Evolutionary conservation across 2,797 vertebrate species (phyloP).

Genomic region (Pempheris klunzingeri): DNA sequence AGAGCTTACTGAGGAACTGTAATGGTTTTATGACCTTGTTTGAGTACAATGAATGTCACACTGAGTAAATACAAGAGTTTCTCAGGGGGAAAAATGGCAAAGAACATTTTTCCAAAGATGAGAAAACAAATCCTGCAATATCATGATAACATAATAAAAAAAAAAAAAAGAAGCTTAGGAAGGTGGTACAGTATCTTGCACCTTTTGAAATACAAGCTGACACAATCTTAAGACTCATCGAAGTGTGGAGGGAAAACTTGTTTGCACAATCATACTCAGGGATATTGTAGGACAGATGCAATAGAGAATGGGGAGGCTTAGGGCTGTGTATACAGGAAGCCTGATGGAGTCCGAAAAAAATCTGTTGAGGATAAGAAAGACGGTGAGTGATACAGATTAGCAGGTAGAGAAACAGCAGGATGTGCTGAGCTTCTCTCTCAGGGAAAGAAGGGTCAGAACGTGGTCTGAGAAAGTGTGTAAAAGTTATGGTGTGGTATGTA

Average conservation of each 20-base stretch:
- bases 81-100: neutral
- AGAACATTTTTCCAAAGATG: conserved; percentile 5
- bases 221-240: conserved; percentile 47
- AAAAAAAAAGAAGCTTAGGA: neutral
- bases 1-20: conserved; percentile 5
- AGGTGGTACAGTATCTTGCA: conserved; percentile 4
- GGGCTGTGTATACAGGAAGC: conserved; percentile 27
- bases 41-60: neutral
- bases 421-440: conserved; percentile 23
- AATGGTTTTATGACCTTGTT: conserved; percentile 37
- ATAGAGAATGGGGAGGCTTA: conserved; percentile 40
- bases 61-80: conserved; percentile 18
- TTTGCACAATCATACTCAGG: conserved; percentile 30
- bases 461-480: neutral
- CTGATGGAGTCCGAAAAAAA: conserved; percentile 37
- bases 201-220: conserved; percentile 40
- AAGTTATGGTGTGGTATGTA: neutral
- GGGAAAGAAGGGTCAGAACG: conserved; percentile 4
- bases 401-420: conserved; percentile 32
- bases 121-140: conserved; percentile 23
- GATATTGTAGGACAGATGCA: conserved; percentile 58
- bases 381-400: conserved; percentile 26
- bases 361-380: conserved; percentile 33
- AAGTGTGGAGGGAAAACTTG: conserved; percentile 31
- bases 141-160: too few species aligned